phyloP scores from a whole-genome alignment of 2,888 invertebrate genomes.

The Chloroclysta siterata region DNA sequence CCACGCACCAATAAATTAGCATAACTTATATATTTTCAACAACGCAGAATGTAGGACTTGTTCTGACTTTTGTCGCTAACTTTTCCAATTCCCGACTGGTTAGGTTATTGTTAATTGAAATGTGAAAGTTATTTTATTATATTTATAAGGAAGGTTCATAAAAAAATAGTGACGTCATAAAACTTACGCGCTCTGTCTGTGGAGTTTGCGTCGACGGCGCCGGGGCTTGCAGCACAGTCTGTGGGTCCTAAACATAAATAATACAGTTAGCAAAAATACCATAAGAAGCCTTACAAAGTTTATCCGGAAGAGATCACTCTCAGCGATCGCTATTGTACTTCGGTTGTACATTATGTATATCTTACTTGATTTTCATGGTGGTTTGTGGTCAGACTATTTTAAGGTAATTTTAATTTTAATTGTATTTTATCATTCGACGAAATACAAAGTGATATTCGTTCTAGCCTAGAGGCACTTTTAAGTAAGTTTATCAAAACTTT shows the following conservation, averaged over 20 bases:
- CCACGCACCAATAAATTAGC: background rate
- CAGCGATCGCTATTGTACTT: too few species aligned
- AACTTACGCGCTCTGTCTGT: constrained; percentile 68
- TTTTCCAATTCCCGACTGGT: constrained; percentile 18
- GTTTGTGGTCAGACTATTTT: too few species aligned
- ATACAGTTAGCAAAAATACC: background rate
- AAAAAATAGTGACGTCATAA: background rate
- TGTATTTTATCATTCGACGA: too few species aligned
- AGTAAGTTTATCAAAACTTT: too few species aligned
- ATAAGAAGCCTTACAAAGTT: background rate
- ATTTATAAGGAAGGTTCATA: constrained; percentile 12
- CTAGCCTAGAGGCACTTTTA: too few species aligned
- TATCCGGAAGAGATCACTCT: too few species aligned
- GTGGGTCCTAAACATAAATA: constrained; percentile 74
- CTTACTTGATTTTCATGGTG: too few species aligned
- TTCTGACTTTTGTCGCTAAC: constrained; percentile 20
- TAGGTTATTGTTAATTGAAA: constrained; percentile 38
- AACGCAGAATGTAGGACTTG: background rate
- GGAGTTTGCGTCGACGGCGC: constrained; percentile 56
- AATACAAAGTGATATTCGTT: too few species aligned
- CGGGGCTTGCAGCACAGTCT: constrained; percentile 74
- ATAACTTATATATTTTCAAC: too few species aligned
- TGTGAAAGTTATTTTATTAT: constrained; percentile 38
- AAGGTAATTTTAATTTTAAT: too few species aligned
- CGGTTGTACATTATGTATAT: too few species aligned